These are phyloP conservation scores for Erannis defoliaria DNA, from an alignment of 2,888 invertebrate species.

Conservation along the genomic window DNA sequence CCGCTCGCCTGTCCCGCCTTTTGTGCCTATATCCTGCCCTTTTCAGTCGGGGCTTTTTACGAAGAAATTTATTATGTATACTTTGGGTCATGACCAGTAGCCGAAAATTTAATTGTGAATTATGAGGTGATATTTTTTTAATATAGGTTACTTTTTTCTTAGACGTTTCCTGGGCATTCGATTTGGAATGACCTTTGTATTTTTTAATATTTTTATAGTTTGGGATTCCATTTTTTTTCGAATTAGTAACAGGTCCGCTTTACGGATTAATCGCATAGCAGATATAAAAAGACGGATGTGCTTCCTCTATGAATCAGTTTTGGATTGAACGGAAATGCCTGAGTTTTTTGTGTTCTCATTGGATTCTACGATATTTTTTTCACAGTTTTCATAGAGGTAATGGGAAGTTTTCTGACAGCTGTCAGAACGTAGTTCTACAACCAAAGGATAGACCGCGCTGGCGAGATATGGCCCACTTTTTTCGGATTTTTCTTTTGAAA, in stretches of 20 bases:
- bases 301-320: slow-evolving; percentile 56
- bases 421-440: too few species aligned
- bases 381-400: too few species aligned
- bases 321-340: slow-evolving; percentile 50
- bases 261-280: slow-evolving; percentile 68
- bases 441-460: too few species aligned
- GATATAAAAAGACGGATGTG: slow-evolving; percentile 71
- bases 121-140: slow-evolving; percentile 71
- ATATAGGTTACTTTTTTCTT: slow-evolving; percentile 54
- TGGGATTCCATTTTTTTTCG: slow-evolving; percentile 42
- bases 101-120: slow-evolving; percentile 83
- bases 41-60: slow-evolving; percentile 84
- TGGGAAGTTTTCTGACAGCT: too few species aligned
- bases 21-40: slow-evolving; percentile 83
- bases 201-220: slow-evolving; percentile 63
- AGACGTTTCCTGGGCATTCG: slow-evolving; percentile 73
- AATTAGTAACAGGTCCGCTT: slow-evolving; percentile 69
- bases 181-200: slow-evolving; percentile 76
- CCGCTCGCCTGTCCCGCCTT: slow-evolving; percentile 68
- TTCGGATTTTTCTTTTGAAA: too few species aligned
- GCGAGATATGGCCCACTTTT: too few species aligned
- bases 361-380: too few species aligned
- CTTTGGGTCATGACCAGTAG: slow-evolving; percentile 85
- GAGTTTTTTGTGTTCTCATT: slow-evolving; percentile 41
- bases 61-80: slow-evolving; percentile 85